phyloP scores from a whole-genome alignment of 2,888 invertebrate species.

The Omphaloscelis lunosa region DNA sequence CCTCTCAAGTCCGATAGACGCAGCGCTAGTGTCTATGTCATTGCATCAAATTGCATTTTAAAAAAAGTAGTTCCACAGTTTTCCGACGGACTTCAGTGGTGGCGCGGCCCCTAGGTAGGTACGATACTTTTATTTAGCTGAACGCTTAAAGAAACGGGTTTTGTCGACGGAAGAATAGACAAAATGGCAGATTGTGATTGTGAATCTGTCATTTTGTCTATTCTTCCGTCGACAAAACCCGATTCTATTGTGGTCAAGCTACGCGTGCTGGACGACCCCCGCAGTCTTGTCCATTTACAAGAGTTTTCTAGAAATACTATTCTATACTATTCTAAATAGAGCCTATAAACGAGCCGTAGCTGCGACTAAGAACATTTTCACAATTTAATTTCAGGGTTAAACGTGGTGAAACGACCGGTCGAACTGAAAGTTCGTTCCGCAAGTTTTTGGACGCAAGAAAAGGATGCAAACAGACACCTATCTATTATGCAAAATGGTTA shows the following conservation, averaged over 20 bases:
- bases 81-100: too few relatives aligned
- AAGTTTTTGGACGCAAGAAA: not conserved
- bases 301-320: not conserved
- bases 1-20: too few relatives aligned
- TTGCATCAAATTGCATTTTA: too few relatives aligned
- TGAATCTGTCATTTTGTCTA: too few relatives aligned
- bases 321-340: not conserved
- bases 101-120: too few relatives aligned
- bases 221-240: too few relatives aligned
- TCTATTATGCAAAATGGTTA: not conserved
- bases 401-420: not conserved
- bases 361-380: slow-evolving; percentile 3
- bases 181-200: too few relatives aligned
- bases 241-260: too few relatives aligned
- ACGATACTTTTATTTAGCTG: not conserved
- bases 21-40: too few relatives aligned
- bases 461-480: not conserved
- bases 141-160: not conserved
- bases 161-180: too few relatives aligned
- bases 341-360: not conserved
- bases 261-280: not conserved
- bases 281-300: not conserved
- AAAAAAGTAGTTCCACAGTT: too few relatives aligned
- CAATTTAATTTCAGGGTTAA: slow-evolving; percentile 6
- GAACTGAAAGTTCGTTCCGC: not conserved